A percentile compares a stretch with the other conserved stretches of the same genome.
These are phyloP conservation scores for Parelbella ahira DNA, from an alignment of 2,888 invertebrate species.

Conservation along the genomic window DNA sequence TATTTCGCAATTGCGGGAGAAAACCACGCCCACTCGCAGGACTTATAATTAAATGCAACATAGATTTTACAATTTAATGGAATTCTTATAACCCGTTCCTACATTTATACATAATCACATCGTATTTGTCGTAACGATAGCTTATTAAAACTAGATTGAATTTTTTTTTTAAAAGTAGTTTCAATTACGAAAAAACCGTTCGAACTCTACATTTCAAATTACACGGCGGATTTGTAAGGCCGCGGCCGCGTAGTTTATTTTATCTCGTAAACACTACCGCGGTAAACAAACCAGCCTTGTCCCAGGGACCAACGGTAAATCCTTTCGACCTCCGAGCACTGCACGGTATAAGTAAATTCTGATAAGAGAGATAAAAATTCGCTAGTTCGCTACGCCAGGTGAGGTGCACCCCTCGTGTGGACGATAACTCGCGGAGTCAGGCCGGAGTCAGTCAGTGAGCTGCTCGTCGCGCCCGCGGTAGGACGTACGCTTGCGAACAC, in stretches of 20 bases:
- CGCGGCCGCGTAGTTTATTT: constrained; percentile 2
- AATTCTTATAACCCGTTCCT: too few species aligned
- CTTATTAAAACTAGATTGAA: too few species aligned
- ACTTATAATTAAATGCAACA: too few species aligned
- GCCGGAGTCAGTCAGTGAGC: constrained; percentile 31
- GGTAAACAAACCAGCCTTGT: constrained; percentile 8
- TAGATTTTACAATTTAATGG: too few species aligned
- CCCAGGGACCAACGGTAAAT: constrained; percentile 36
- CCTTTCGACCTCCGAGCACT: constrained; percentile 39
- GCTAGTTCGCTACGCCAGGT: constrained; percentile 26
- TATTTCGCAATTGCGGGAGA: too few species aligned
- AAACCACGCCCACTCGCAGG: too few species aligned
- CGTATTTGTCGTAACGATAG: too few species aligned
- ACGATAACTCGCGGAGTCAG: constrained; percentile 25
- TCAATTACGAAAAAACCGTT: too few species aligned
- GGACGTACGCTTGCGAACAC: constrained; percentile 27
- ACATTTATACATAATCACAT: too few species aligned
- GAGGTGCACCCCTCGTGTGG: constrained; percentile 23
- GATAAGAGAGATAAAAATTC: constrained; percentile 37
- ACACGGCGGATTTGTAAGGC: too few species aligned
- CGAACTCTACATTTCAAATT: too few species aligned
- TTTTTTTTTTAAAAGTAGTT: too few species aligned
- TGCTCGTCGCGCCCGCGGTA: constrained; percentile 19
- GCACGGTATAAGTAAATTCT: constrained; percentile 33
- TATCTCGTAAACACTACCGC: constrained; percentile 4